Conservation (phyloP, 2,888 invertebrate genomes). For the Trypoxylon attenuatum region DNA sequence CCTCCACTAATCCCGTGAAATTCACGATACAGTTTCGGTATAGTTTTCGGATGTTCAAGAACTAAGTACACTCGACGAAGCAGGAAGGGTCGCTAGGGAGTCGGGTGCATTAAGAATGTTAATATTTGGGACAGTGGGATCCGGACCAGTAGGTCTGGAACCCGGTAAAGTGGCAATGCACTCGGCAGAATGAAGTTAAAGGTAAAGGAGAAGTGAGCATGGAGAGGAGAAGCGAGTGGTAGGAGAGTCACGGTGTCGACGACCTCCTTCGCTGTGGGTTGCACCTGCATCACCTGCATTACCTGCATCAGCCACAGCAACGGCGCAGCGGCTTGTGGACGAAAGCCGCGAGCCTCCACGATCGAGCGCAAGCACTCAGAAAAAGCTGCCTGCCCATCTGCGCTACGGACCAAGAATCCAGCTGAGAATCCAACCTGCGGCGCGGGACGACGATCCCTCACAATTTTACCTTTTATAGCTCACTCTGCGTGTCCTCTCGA, state of each 20-base stretch:
- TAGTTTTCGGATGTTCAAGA: too few relatives aligned
- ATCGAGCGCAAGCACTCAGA: conserved; percentile 10
- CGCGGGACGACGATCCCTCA: conserved; percentile 6
- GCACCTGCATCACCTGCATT: conserved; percentile 55
- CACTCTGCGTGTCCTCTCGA: background rate
- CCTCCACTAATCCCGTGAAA: too few relatives aligned
- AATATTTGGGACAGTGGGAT: background rate
- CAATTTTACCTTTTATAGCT: too few relatives aligned
- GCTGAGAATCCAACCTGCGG: conserved; percentile 7
- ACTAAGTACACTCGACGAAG: too few relatives aligned
- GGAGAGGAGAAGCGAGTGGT: background rate
- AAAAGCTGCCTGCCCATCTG: conserved; percentile 48
- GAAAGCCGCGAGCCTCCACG: too few relatives aligned
- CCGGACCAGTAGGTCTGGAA: too few relatives aligned
- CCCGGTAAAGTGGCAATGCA: conserved; percentile 1
- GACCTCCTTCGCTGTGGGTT: conserved; percentile 49
- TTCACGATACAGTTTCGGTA: too few relatives aligned
- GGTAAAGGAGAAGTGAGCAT: conserved; percentile 7
- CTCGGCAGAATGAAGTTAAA: conserved; percentile 3
- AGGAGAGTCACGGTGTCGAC: conserved; percentile 32
- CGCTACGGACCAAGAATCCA: conserved; percentile 13
- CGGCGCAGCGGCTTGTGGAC: background rate
- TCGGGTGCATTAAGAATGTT: background rate
- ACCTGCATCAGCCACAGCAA: background rate
- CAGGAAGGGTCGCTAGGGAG: background rate